A percentile compares a stretch with the other conserved stretches of the same genome.
Evolutionary conservation across 1,140 invertebrate genomes (phyloP).

Genomic region (Diprion similis): DNA sequence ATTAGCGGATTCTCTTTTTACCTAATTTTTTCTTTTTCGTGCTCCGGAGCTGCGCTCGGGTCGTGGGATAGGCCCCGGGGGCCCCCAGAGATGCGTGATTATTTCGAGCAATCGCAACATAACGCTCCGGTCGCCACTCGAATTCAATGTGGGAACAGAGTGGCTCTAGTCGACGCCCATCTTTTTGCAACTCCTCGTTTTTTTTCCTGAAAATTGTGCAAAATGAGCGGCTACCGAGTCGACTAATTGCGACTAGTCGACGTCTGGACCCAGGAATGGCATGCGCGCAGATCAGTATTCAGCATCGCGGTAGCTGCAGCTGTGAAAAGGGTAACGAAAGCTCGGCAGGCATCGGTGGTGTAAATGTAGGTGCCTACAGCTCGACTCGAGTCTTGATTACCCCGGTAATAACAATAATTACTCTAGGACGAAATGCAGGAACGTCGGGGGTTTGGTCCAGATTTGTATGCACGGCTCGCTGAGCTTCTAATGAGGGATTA

Average conservation of each 20-base stretch:
- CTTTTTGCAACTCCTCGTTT: not conserved
- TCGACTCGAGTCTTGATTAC: slow-evolving; percentile 9
- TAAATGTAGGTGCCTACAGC: no score
- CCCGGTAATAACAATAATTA: slow-evolving; percentile 39
- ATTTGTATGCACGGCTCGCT: not conserved
- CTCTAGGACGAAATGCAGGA: slow-evolving; percentile 23
- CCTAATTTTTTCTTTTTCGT: not conserved
- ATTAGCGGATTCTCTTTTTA: not conserved
- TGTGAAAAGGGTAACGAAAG: no score
- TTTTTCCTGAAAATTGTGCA: not conserved
- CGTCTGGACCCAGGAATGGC: no score
- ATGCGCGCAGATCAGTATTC: no score
- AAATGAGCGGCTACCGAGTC: not conserved
- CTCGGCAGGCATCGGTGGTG: no score
- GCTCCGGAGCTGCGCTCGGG: not conserved
- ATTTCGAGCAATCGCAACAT: no score
- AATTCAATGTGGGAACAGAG: not conserved
- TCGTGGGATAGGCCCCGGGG: not conserved
- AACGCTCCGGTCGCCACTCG: no score
- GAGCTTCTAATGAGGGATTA: slow-evolving; percentile 11
- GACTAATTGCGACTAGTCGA: no score
- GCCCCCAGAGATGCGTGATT: not conserved
- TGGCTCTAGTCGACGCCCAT: not conserved
- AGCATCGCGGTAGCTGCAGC: not conserved
- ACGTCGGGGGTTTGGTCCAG: not conserved